Base-by-base conservation (phyloP, 64 coral and sea anemone genomes). In the Actinia equina region DNA sequence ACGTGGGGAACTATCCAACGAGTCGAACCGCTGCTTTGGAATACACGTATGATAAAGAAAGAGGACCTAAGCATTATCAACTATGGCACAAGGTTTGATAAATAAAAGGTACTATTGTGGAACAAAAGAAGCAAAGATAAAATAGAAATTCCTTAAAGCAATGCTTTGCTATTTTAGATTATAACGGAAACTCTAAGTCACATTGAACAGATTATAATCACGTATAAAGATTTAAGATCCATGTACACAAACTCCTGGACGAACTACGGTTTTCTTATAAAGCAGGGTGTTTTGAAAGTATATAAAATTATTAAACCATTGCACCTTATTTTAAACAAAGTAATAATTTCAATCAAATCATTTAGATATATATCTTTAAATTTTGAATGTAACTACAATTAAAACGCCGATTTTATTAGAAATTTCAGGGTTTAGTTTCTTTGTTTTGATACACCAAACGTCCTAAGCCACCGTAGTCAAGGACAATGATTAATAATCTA, bases 31-130 rank as follows among this genome's bases (percentile, higher is more conserved):
- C 93, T 6, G 86, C 97, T 27, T 77, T 90, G 71, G 93, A 99
- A 81, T 90, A 95, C 43, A 88, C 89, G 0, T 99, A 93, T 57
- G 97, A 99, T 25, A 84, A 87, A 71, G 82, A 90, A 19, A 84
- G 97, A 64, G 93, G 97, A 13, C 97, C 97, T 5, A 99, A 99
- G 91, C 90, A 93, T 64, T 99, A 90, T 59, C 82, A 93, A 52
- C 56, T 99, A 16, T 99, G 94, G 94, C 88, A 93, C 44, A 96
- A 88, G 71, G 94, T 96, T 19, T 96, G 80, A 87, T 17, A 79
- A 14, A 46, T 44, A 84, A 2, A 46, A 27, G 20, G 13, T 2
- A 18, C 77, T 26, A 7, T 49, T 56, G 9, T 11, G 8, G 14
- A 6, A 56, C 52, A 11, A 11, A 15, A 10, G 3, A 56, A 4